Base-by-base conservation (phyloP, 2,797 vertebrate species). In the Sebastes goodei region DNA sequence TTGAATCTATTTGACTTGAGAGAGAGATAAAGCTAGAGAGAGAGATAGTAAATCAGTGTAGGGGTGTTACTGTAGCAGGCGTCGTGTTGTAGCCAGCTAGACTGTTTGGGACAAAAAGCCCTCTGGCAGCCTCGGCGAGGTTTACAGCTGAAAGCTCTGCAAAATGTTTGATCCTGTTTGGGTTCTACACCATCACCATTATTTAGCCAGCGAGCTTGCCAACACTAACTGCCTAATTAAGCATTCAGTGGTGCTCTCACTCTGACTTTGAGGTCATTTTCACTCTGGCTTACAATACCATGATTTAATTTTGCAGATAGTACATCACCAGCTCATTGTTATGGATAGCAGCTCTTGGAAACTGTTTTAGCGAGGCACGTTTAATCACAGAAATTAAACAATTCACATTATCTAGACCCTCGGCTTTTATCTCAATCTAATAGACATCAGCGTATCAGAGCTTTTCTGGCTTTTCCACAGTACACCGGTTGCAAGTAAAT, bases 241-340 rank as follows among this genome's bases (percentile, higher is more conserved):
- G 87, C 86, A 90, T 93, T 92, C 90, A 88, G 82, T 49, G 60
- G 77, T 72, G 75, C 89, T 88, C 83, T 89, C 80, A 70, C 73
- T 76, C 78, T 86, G 89, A 93, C 91, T 87, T 91, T 89, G 86
- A 92, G 92, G 92, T 93, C 87, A 94, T 93, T 94, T 88, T 92
- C 88, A 89, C 81, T 86, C 78, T 64, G 82, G 80, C 83, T 91
- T 87, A 86, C 84, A 92, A 91, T 84, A 61, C 80, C 86, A 80
- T 88, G 73, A 89, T 92, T 92, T 88, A 73, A 93, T 93, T 92
- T 89, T 75, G 85, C 76, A 86, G 86, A 89, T 80, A 89, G 70
- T 80, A 83, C 83, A 91, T 90, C 86, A 68, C 71, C 23, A 67
- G 71, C 85, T 88, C 86, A 90, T 89, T 91, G 88, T 90, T 89